Base-by-base conservation (phyloP, 2,113 vertebrate genomes). In the Garra rufa region DNA sequence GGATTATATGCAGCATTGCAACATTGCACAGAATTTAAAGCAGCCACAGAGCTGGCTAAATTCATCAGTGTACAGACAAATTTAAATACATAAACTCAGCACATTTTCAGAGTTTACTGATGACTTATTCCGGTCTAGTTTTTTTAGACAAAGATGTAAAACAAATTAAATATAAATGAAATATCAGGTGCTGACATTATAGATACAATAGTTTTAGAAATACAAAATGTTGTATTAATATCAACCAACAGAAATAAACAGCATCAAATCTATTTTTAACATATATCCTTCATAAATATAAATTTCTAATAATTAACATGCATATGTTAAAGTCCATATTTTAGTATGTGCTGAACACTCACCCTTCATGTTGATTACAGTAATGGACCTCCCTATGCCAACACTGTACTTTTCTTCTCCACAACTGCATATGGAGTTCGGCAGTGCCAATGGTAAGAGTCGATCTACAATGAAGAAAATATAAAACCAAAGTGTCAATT, bases 331-430 rank as follows among this genome's bases (percentile, higher is more conserved):
- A 34, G 63, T 14, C 2, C 28, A 34, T 24, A n/a, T 48, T 44
- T 74, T 21, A 46, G 19, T 24, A 74, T 41, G 43, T 44, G 43
- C 43, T 44, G 43, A 44, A 43, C n/a, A 75, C 73, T 75, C 10
- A 75, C 43, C 73, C 41, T 75, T 75, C 73, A 75, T 75, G 73
- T 48, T 75, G 41, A 48, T 30, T 46, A 75, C 21, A 50, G 43
- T 50, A 75, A 75, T 48, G 5, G 43, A 75, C 46, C 43, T 44
- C 26, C 41, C 43, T 48, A 46, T 48, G 7, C 73, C 11, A 75
- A 75, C 73, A 46, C 43, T 75, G 73, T 75, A 75, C 73, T 48
- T 75, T 75, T 48, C 43, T 50, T 26, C n/a, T 26, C 46, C 46
- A 75, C 44, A 75, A 48, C 46, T 44, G 44, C 73, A 75, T 8